Evolutionary conservation across 2,113 vertebrate species (phyloP), one percentile per base, ranked within the genome.

Genomic region (Scortum barcoo): DNA sequence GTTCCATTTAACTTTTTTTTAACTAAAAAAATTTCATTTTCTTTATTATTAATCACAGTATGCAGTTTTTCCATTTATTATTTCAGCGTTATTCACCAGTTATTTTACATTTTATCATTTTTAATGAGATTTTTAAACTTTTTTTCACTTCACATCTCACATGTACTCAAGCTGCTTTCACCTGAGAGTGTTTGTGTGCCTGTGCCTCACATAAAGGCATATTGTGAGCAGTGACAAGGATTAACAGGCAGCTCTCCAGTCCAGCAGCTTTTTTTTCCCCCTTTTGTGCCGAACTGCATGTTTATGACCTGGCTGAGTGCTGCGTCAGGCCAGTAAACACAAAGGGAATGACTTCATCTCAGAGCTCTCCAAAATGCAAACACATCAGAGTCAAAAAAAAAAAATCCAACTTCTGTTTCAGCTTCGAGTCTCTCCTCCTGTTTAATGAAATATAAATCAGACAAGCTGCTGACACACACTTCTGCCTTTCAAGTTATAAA

Each of bases 281-380:
- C 5, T 26, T 8, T 36, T 5, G 14, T 53, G 66, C 77, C 86
- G 69, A 48, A 61, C 69, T 56, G 51, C 44, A 48, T 56, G 53
- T 91, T 89, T 88, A 87, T 58, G 50, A 58, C 13, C 53, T 51
- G 78, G 75, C 76, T 61, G 73, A 62, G 48, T 50, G 17, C 72
- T 77, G 70, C 50, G 50, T 38, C 66, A 70, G 44, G 28, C 73
- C 66, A 71, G 68, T 89, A 81, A 90, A 93, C 62, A 73, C n/a
- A 6, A 20, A 54, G 83, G 72, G 72, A 85, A 86, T 90, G 6
- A 93, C 82, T 76, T 90, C 71, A 93, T 75, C 57, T 63, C 56
- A 10, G 36, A 7, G 40, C 19, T 10, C 8, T 77, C 36, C 72
- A 70, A 48, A 6, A 74, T 46, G 14, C 50, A 75, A 65, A 72